These are phyloP conservation scores for Mallateleia sp. DNA, from an alignment of 2,888 invertebrate species.

Conservation along the genomic window DNA sequence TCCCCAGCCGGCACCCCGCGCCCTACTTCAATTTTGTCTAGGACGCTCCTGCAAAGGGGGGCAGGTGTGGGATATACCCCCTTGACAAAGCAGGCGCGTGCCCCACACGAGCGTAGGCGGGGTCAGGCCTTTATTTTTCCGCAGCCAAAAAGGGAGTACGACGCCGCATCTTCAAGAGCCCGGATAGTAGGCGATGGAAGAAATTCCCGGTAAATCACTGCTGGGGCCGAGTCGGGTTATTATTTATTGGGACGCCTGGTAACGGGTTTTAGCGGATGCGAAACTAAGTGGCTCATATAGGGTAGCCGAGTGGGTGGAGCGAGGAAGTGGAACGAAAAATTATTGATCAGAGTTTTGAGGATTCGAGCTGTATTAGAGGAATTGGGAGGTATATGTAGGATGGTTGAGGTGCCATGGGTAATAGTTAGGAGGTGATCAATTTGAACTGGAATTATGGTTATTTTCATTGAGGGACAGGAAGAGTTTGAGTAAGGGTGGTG, in stretches of 20 bases:
- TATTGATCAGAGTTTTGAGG: constrained; percentile 37
- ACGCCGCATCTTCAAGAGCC: constrained; percentile 55
- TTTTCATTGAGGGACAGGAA: neutral
- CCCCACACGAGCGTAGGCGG: constrained; percentile 90
- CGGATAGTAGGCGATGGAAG: constrained; percentile 43
- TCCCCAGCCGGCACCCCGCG: constrained; percentile 1
- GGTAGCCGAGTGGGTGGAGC: constrained; percentile 5
- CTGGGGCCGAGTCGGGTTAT: constrained; percentile 3
- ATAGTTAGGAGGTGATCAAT: constrained; percentile 17
- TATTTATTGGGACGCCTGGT: constrained; percentile 35
- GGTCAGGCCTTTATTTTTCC: constrained; percentile 79
- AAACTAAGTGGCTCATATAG: neutral
- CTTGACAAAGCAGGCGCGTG: constrained; percentile 87
- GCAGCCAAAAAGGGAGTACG: constrained; percentile 57
- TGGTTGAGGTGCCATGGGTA: neutral
- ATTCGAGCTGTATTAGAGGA: constrained; percentile 11
- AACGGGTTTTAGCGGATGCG: constrained; percentile 46
- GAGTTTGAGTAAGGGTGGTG: neutral
- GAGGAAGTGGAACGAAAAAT: constrained; percentile 28
- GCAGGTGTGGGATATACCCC: constrained; percentile 87
- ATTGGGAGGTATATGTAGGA: neutral
- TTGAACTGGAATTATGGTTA: neutral
- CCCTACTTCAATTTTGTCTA: constrained; percentile 84
- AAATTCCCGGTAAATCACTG: constrained; percentile 55
- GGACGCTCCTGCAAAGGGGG: constrained; percentile 85